phyloP scores from a whole-genome alignment of 1,140 invertebrate genomes.

The Lepidotrigona ventralis region DNA sequence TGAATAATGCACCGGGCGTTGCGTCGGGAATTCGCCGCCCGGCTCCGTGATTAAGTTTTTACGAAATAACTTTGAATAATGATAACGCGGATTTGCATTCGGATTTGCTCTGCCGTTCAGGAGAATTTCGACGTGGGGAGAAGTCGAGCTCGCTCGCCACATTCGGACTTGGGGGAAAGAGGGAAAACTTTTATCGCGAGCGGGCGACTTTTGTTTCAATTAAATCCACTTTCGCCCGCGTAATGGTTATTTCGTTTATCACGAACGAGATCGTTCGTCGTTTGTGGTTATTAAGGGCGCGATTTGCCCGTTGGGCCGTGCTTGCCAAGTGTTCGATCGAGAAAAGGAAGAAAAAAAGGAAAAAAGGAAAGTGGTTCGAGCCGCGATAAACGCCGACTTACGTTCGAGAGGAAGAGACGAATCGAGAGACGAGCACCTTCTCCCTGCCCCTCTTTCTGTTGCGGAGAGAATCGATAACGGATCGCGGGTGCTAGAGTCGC shows the following conservation, averaged over 20 bases:
- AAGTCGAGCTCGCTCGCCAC: no score
- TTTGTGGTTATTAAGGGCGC: background rate
- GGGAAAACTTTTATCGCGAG: background rate
- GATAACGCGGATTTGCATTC: conserved; percentile 19
- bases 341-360: no score
- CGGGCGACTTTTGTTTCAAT: background rate
- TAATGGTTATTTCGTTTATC: conserved; percentile 2
- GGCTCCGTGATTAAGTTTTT: conserved; percentile 34
- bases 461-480: background rate
- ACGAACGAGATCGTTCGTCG: background rate
- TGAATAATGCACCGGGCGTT: conserved; percentile 22
- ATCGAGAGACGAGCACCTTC: background rate
- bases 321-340: background rate
- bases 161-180: background rate
- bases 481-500: background rate
- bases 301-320: background rate
- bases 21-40: background rate
- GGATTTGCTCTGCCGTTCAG: no score
- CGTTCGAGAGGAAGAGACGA: background rate
- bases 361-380: background rate
- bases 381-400: background rate
- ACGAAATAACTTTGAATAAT: conserved; percentile 17
- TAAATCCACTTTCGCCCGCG: background rate
- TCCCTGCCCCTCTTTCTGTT: background rate
- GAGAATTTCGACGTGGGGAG: background rate